Base-by-base conservation (phyloP, 2,888 invertebrate genomes). In the Eudemis profundana region DNA sequence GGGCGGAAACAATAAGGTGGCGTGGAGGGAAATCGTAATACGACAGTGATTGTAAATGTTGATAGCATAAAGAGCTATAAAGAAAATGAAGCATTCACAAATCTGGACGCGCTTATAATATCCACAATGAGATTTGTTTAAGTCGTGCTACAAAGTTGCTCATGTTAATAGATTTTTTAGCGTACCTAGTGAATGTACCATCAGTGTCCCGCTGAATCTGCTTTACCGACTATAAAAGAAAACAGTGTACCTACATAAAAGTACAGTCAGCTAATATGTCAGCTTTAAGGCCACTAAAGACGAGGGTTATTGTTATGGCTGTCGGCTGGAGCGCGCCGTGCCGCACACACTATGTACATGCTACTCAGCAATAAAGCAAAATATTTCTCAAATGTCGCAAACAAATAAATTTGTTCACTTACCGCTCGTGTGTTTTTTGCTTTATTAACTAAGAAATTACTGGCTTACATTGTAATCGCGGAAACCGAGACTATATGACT, bases 221-320 rank as follows among this genome's bases (percentile, higher is more conserved):
- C 27, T 40, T 42, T 29, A 15, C 54, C 15, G 42, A 29, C 54
- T 12, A 7, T 57, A 46, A 36, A 56, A 46, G 21, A 14, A 57
- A 57, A 57, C 29, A 19, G 46, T 46, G 46, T 23, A 33, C 33
- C 8, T 1, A 7, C 29, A 44, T 54, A 54, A 27, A 33, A 36
- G 33, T 57, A 40, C 8, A 44, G 44, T 44, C 42, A 42, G 17
- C 54, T 27, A 54, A 42, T n/a, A 54, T 17, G 42, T 17, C 27
- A 29, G 27, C 15, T 23, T 53, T 23, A 53, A 38, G 42, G 42
- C 23, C 42, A 54, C 27, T 54, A 54, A 42, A 51, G 19, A 54
- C 15, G 17, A 21, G 38, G 40, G 14, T 38, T 54, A 27, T 23
- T 56, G 29, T 56, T 56, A 56, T 44, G 29, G 44, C 56, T 56